Evolutionary conservation across 2,797 vertebrate genomes (phyloP).

Genomic region (Natrix natrix): DNA sequence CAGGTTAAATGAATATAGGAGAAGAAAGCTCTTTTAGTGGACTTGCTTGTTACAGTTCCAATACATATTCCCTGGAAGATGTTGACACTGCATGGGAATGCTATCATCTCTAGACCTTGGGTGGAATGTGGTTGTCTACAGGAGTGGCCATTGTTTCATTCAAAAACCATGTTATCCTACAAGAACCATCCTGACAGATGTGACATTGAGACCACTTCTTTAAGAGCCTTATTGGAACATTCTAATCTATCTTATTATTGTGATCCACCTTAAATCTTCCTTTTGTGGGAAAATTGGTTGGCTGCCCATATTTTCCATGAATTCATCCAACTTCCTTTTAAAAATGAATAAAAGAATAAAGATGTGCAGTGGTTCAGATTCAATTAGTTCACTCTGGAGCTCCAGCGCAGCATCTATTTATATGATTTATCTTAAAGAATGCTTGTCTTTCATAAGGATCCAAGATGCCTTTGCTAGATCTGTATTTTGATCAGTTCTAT

Average conservation of each 20-base stretch:
- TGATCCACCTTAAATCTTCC: neutral
- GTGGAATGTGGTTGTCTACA: neutral
- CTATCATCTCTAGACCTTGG: neutral
- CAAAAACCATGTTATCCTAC: neutral
- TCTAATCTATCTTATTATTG: neutral
- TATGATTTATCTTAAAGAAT: neutral
- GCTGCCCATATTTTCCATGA: neutral
- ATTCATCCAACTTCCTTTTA: neutral
- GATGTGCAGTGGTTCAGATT: neutral
- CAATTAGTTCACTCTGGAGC: neutral
- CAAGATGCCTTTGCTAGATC: neutral
- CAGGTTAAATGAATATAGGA: neutral
- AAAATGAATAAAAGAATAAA: neutral
- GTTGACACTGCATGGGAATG: neutral
- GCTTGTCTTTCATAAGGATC: neutral
- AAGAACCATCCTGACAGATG: neutral
- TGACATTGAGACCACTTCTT: neutral
- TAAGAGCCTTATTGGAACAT: neutral
- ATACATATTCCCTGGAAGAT: neutral
- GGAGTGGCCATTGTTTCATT: neutral
- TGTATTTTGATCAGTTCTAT: neutral
- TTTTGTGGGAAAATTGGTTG: neutral
- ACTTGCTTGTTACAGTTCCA: neutral
- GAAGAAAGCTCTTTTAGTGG: neutral
- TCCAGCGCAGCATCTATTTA: neutral